Conservation (phyloP, 2,797 vertebrate genomes). For the Poecilia velifera region DNA sequence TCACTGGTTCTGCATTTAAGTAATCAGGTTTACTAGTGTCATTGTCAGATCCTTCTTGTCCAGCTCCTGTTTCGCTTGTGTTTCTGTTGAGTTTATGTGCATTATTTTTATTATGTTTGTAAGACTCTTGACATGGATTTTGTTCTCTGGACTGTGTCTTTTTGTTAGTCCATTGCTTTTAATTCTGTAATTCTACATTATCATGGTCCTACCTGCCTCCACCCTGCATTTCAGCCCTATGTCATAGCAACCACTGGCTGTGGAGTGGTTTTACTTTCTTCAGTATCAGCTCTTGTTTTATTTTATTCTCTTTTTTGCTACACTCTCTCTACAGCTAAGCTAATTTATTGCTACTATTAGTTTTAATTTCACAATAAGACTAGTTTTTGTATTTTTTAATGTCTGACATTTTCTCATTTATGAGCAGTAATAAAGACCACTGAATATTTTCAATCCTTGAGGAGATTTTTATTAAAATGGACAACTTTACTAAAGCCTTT, state of each 20-base stretch:
- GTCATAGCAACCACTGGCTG: not conserved
- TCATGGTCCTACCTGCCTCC: not conserved
- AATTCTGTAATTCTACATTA: not conserved
- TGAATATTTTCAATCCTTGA: not conserved
- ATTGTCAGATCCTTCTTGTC: not conserved
- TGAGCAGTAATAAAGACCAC: not conserved
- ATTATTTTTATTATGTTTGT: not conserved
- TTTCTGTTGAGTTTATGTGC: not conserved
- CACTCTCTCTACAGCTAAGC: not conserved
- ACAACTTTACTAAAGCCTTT: not conserved
- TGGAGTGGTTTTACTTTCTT: not conserved
- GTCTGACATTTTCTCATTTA: not conserved
- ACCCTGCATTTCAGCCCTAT: not conserved
- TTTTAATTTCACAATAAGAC: not conserved
- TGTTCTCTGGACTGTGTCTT: not conserved
- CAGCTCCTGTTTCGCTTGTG: not conserved
- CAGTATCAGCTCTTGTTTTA: not conserved
- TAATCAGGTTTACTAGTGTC: not conserved
- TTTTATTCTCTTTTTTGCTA: not conserved
- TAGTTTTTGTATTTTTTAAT: not conserved
- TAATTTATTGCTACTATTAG: not conserved
- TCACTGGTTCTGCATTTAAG: not conserved
- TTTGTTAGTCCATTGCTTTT: not conserved
- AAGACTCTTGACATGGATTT: not conserved
- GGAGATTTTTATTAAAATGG: not conserved